Conservation (phyloP, 2,888 invertebrate species). For the Podotricha telesiphe region DNA sequence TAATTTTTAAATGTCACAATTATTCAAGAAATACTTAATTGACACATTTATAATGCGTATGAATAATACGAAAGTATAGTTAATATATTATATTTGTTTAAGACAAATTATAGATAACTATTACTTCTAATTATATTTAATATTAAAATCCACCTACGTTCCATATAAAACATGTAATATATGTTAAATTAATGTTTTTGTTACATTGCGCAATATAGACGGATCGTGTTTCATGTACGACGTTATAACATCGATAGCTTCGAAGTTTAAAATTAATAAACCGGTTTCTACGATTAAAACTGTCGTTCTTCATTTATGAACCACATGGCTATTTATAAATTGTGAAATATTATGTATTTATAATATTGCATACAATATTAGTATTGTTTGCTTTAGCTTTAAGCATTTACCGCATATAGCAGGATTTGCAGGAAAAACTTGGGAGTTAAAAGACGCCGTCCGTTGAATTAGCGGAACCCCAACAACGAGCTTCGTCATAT, state of each 20-base stretch:
- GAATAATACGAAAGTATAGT: background rate
- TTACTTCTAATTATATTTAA: background rate
- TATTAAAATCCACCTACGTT: background rate
- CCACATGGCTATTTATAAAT: background rate
- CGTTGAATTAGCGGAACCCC: too few species aligned
- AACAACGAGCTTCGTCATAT: too few species aligned
- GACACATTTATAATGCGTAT: background rate
- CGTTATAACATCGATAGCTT: conserved; percentile 14
- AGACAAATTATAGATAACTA: too few species aligned
- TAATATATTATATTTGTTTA: too few species aligned
- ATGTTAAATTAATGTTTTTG: background rate
- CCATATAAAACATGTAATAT: background rate
- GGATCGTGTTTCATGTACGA: background rate
- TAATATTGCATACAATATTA: too few species aligned
- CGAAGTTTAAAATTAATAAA: conserved; percentile 20
- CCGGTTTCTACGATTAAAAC: conserved; percentile 25
- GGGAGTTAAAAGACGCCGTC: too few species aligned
- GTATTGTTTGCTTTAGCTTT: too few species aligned
- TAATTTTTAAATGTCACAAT: background rate
- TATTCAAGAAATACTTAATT: background rate
- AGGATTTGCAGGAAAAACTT: too few species aligned
- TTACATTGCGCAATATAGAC: conserved; percentile 20
- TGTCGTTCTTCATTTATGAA: conserved; percentile 5
- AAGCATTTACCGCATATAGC: too few species aligned
- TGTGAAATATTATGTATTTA: background rate